Base-by-base conservation (phyloP, 2,888 invertebrate genomes). In the Clunio marinus region DNA sequence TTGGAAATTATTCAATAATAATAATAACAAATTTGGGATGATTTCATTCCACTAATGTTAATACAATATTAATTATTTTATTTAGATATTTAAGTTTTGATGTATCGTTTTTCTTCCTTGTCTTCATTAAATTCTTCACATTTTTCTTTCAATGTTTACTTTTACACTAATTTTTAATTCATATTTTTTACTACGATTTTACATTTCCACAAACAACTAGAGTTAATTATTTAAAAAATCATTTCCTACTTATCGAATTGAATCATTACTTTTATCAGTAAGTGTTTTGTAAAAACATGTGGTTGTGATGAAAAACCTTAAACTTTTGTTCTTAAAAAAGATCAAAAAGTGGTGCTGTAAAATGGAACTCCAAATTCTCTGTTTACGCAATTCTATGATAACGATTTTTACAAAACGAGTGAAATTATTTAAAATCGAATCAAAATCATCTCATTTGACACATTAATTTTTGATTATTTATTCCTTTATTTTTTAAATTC, bases 371-470 rank as follows among this genome's bases (percentile, higher is more conserved):
- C n/a, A n/a, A n/a, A n/a, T n/a, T n/a, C n/a, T n/a, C n/a, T n/a
- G n/a, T n/a, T n/a, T n/a, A n/a, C n/a, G n/a, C n/a, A n/a, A n/a
- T n/a, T n/a, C n/a, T n/a, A n/a, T n/a, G n/a, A n/a, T n/a, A n/a
- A n/a, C n/a, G n/a, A n/a, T n/a, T n/a, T n/a, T n/a, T n/a, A n/a
- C n/a, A n/a, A n/a, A n/a, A n/a, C n/a, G n/a, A n/a, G 17, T 51
- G 17, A 13, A 22, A 2, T 51, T 15, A 41, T 3, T 3, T 15
- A 15, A 13, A 32, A 32, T n/a, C 2, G 41, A 41, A 10, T 41
- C 7, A 41, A 41, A 41, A 15, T 32, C 35, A 7, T 51, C 51
- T 51, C 17, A 4, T 51, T 51, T 51, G 51, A 51, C 51, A 51
- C 51, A 51, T 51, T n/a, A n/a, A n/a, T n/a, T n/a, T n/a, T n/a